Base-by-base conservation (phyloP, 2,888 invertebrate species). In the Luffia ferchaultella region DNA sequence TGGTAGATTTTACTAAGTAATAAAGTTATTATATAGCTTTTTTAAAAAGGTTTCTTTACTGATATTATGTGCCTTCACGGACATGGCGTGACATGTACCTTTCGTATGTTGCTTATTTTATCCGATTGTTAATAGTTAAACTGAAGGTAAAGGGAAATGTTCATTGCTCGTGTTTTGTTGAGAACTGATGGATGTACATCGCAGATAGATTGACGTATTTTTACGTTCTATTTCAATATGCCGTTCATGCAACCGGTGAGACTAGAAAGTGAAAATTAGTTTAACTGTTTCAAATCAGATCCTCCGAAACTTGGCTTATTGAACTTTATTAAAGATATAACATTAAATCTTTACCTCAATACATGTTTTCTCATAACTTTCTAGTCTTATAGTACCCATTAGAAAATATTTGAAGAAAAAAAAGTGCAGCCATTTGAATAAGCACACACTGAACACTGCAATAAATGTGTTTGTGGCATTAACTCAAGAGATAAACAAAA, bases 61-160 rank as follows among this genome's bases (percentile, higher is more conserved):
- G 67, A 70, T 70, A 68, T 71, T 72, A 75, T 66, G 82, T 82
- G 82, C 82, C 82, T 82, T 79, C 67, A 61, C 20, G 42, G 12
- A 5, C 42, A 65, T 64, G 67, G 65, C 64, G 63, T 62, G 62
- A 67, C 66, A 62, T 71, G 70, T 72, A 64, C 62, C 30, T 30
- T 30, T 3, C 12, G 12, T 30, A 12, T 30, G 5, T 3, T 12
- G 3, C 12, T 7, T 12, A 12, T 30, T 30, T 3, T 30, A 7
- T 30, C 12, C 12, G 30, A 3, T 12, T 12, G 12, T 30, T 30
- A 30, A 12, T 30, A 7, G 30, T 30, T 30, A 12, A 30, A 30
- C 30, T 30, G 30, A 30, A 7, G 30, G 30, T 30, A 3, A 12
- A 30, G 30, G 30, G 12, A 30, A 30, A 30, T 30, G 30, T 30